phyloP scores from a whole-genome alignment of 1,140 invertebrate genomes.

The Nomia melanderi region DNA sequence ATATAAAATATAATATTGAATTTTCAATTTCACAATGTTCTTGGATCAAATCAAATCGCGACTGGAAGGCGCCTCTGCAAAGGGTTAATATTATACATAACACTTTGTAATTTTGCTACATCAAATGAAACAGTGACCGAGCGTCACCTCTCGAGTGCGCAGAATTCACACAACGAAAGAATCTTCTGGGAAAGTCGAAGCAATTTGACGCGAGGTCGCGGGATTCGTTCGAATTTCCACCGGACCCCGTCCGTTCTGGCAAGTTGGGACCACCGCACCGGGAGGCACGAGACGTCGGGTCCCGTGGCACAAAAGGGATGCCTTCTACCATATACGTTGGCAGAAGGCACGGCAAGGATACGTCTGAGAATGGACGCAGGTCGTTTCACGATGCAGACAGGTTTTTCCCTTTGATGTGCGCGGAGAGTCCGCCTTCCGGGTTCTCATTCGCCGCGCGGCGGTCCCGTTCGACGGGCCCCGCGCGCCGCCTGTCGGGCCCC shows the following conservation, averaged over 20 bases:
- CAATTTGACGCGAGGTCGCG: background rate
- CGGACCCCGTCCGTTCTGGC: background rate
- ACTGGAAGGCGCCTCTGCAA: too few species aligned
- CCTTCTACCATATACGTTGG: conserved; percentile 44
- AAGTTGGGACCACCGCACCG: background rate
- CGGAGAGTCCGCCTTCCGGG: conserved; percentile 52
- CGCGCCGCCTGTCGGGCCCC: too few species aligned
- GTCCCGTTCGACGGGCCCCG: background rate
- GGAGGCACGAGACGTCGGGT: background rate
- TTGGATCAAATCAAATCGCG: too few species aligned
- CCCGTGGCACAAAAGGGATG: conserved; percentile 14
- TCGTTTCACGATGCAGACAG: conserved; percentile 61
- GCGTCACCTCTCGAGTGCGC: too few species aligned
- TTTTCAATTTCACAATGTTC: too few species aligned
- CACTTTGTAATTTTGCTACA: too few species aligned
- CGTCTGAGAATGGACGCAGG: conserved; percentile 53
- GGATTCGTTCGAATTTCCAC: background rate
- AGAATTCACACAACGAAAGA: too few species aligned
- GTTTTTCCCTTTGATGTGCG: conserved; percentile 55
- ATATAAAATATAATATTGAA: too few species aligned
- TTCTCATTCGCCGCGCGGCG: conserved; percentile 44
- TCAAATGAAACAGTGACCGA: too few species aligned
- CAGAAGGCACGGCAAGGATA: conserved; percentile 26
- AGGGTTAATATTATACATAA: too few species aligned
- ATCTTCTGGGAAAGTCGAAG: too few species aligned